These are phyloP conservation scores for Rhamphomyia laevipes DNA, from an alignment of 2,888 invertebrate genomes.

Conservation along the genomic window DNA sequence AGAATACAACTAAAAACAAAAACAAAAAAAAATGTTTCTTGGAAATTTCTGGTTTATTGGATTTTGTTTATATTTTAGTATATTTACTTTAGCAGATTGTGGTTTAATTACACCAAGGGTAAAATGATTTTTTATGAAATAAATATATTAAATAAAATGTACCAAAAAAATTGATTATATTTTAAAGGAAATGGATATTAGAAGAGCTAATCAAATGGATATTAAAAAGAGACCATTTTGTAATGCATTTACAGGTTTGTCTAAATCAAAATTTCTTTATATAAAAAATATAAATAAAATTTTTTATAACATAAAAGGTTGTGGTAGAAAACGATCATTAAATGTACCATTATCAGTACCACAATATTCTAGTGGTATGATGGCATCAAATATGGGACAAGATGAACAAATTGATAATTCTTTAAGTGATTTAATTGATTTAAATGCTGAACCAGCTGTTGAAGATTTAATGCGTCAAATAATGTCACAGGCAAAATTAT, in stretches of 20 bases:
- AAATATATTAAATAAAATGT: no score
- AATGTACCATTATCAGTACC: slow-evolving; percentile 18
- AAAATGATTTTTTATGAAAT: neutral
- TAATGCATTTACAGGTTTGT: slow-evolving; percentile 73
- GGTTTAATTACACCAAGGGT: slow-evolving; percentile 1
- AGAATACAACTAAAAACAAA: no score
- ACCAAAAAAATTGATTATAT: neutral
- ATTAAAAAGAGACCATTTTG: slow-evolving; percentile 72
- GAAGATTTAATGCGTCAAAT: slow-evolving; percentile 68
- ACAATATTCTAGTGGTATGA: neutral
- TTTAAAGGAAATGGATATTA: neutral
- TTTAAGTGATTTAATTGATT: slow-evolving; percentile 51
- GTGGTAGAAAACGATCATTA: slow-evolving; percentile 55
- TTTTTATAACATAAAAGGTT: slow-evolving; percentile 42
- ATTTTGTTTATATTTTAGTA: neutral
- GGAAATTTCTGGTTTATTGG: neutral
- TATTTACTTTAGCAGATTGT: neutral
- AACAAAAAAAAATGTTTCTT: neutral
- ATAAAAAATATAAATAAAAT: neutral
- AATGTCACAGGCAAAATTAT: slow-evolving; percentile 59
- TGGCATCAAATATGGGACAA: slow-evolving; percentile 10
- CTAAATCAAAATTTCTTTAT: neutral
- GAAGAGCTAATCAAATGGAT: neutral
- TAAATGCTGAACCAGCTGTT: slow-evolving; percentile 56
- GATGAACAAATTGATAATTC: slow-evolving; percentile 45